These are phyloP conservation scores for Campaea margaritaria DNA, from an alignment of 2,888 invertebrate genomes.

Conservation along the genomic window DNA sequence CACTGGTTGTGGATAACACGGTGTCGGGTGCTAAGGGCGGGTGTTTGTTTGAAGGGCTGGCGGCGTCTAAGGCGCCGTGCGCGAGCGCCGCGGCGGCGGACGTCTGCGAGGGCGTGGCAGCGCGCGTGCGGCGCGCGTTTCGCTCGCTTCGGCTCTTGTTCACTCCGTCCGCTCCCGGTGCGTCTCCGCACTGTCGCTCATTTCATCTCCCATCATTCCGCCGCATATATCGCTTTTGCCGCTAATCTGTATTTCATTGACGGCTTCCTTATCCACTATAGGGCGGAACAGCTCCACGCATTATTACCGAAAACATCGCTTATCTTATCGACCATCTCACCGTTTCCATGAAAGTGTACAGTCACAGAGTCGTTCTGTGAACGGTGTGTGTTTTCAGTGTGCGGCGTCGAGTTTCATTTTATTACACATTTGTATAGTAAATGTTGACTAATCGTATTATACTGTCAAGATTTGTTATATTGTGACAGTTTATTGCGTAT, in stretches of 20 bases:
- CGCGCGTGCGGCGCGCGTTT: slow-evolving; percentile 74
- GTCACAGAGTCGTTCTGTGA: slow-evolving; percentile 50
- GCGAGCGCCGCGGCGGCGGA: slow-evolving; percentile 33
- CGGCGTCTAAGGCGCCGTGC: slow-evolving; percentile 37
- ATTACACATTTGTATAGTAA: slow-evolving; percentile 34
- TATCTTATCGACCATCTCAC: slow-evolving; percentile 52
- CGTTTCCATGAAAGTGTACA: slow-evolving; percentile 49
- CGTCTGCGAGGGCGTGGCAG: slow-evolving; percentile 56
- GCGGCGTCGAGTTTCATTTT: slow-evolving; percentile 38
- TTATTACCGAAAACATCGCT: slow-evolving; percentile 38
- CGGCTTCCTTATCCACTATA: slow-evolving; percentile 30
- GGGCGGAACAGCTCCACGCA: slow-evolving; percentile 18
- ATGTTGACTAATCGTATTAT: slow-evolving; percentile 39
- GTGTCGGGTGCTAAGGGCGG: slow-evolving; percentile 53
- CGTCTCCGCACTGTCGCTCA: slow-evolving; percentile 54
- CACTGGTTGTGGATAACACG: slow-evolving; percentile 42
- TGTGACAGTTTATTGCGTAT: slow-evolving; percentile 35
- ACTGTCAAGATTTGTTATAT: slow-evolving; percentile 26
- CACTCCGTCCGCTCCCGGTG: slow-evolving; percentile 61
- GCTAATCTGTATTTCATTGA: slow-evolving; percentile 28
- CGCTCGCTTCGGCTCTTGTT: slow-evolving; percentile 67
- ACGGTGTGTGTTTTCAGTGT: slow-evolving; percentile 45
- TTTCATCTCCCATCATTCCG: slow-evolving; percentile 20
- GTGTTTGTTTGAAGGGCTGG: slow-evolving; percentile 68
- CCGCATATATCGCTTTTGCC: slow-evolving; percentile 26